These are phyloP conservation scores for Coranthus polyacanthus DNA, from an alignment of 2,797 vertebrate species.

Conservation along the genomic window DNA sequence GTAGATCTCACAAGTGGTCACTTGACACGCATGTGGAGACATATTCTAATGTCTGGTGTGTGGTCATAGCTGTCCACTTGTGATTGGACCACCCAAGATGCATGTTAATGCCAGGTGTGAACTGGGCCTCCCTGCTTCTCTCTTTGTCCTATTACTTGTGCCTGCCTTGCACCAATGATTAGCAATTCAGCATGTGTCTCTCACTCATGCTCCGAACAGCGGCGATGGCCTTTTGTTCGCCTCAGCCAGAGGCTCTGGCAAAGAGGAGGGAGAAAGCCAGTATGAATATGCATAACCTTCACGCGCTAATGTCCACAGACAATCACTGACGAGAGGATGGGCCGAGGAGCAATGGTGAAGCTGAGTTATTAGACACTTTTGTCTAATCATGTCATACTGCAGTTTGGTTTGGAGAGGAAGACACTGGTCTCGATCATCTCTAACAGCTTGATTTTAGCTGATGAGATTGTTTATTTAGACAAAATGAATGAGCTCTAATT, in stretches of 20 bases:
- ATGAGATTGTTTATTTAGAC: slow-evolving; percentile 22
- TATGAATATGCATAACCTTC: slow-evolving; percentile 80
- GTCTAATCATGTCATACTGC: slow-evolving; percentile 33
- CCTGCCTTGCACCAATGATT: slow-evolving; percentile 45
- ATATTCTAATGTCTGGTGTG: too few species aligned
- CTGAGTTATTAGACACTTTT: slow-evolving; percentile 38
- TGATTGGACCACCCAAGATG: slow-evolving; percentile 25
- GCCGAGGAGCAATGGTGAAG: slow-evolving; percentile 12
- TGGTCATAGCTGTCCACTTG: neutral
- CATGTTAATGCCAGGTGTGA: slow-evolving; percentile 22
- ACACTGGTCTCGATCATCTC: slow-evolving; percentile 5
- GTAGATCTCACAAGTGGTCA: too few species aligned
- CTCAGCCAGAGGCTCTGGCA: slow-evolving; percentile 55
- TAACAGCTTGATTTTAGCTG: neutral
- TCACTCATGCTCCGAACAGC: slow-evolving; percentile 59
- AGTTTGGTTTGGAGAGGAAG: slow-evolving; percentile 33
- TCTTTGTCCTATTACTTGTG: slow-evolving; percentile 1
- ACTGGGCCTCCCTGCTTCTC: neutral
- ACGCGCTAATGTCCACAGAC: slow-evolving; percentile 72
- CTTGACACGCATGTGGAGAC: too few species aligned
- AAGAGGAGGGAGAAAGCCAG: slow-evolving; percentile 46
- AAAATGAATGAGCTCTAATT: slow-evolving; percentile 29
- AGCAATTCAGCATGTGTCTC: slow-evolving; percentile 57
- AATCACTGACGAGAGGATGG: slow-evolving; percentile 48
- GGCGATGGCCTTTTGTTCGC: slow-evolving; percentile 70